Evolutionary conservation across 2,888 invertebrate species (phyloP), one percentile per base, ranked within the genome.

Genomic region (Myopa tessellatipennis): DNA sequence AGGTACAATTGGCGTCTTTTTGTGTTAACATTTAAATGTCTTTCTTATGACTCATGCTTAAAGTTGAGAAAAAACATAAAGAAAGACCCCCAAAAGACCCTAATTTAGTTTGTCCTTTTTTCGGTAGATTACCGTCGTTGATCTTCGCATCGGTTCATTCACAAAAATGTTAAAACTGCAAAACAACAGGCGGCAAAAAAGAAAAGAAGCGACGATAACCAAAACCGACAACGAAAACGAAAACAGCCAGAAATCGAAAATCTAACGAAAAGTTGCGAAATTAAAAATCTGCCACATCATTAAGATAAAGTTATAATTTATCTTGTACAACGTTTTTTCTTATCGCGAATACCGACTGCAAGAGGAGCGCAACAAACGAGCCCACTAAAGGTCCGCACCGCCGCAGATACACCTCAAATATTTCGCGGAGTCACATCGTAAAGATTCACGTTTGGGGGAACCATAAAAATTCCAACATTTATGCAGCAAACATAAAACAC

Each of bases 241-340:
- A 55, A 74, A 45, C 45, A n/a, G 14, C 68, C 40, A 40, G 68
- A 65, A 74, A 74, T 50, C 36, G 36, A 52, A 67, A 34, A 69
- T 75, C 69, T 75, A 69, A 75, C 75, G 16, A 60, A 69, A 75
- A 60, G 60, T 69, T 75, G 73, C 78, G 84, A 86, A 86, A 87
- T 86, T 85, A 86, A 86, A 87, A 86, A 85, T 83, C 87, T 84
- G 86, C 82, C 86, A 86, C 87, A 87, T 87, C 87, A 85, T 87
- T 87, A 85, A 87, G 87, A 87, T 86, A 85, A 87, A 86, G 83
- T 86, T 85, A 85, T 87, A 85, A 86, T 85, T 85, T 87, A 85
- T 86, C 76, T 67, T 68, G 74, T 74, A 58, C 58, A 68, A 69
- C 68, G 60, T 69, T 58, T 45, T 70, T 69, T 4, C 65, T 12